Evolutionary conservation across 2,797 vertebrate species (phyloP), one percentile per base, ranked within the genome.

Genomic region (Pangasius sanitwongsei): DNA sequence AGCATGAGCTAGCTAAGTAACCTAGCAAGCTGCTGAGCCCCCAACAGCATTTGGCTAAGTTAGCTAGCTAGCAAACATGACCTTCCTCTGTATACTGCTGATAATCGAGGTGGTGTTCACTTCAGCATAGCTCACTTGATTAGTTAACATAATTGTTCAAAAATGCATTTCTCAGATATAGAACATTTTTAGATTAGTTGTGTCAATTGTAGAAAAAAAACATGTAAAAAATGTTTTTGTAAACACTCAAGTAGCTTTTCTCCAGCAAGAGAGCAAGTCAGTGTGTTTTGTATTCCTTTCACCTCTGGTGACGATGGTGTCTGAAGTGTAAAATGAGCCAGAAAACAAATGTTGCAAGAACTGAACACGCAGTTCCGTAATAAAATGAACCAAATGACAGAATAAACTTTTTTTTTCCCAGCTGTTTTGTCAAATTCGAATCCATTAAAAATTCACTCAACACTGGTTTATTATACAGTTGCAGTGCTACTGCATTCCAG

Each of bases 381-480:
- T 23, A 34, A 81, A 34, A 57, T 34, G 28, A 34, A 81, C n/a
- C 31, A 78, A 53, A 53, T 78, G 50, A 16, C 5, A 31, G 28
- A 16, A 77, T 15, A 6, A 78, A 18, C 48, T 16, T 4, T 50
- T 75, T 74, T 44, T 44, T 57, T 1, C 4, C 9, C 9, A 15
- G 13, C 53, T 34, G 3, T 57, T 80, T 83, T 63, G 34, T 44
- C 53, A 16, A 44, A 63, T 63, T 63, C 55, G 53, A 69, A 85
- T 86, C 44, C 88, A 83, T 23, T 13, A 37, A 18, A 18, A 3
- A 48, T 67, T 87, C 80, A 85, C 74, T 90, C 88, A 87, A 18
- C 65, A 72, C 80, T 63, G 59, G 63, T 59, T 88, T 88, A 89
- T 87, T 85, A 87, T 74, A n/a, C 59, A 70, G 74, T 65, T 87